Percentiles rank a stretch among this genome's conserved stretches.
Conservation (phyloP, 2,797 vertebrate species). For the Micrastur ruficollis region DNA sequence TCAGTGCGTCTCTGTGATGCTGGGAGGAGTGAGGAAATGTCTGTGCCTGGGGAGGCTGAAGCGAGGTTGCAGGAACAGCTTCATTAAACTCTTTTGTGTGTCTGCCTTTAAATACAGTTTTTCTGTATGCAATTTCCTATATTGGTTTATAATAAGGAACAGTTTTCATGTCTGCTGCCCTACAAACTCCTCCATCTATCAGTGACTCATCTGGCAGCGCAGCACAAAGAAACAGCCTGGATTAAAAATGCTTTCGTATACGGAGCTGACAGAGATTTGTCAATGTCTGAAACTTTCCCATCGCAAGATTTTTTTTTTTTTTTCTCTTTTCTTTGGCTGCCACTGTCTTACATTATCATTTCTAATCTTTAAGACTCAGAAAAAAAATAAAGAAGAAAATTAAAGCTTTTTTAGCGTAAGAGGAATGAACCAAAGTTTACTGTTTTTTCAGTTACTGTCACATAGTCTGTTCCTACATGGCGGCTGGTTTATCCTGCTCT, state of each 20-base stretch:
- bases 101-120: not conserved
- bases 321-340: not conserved
- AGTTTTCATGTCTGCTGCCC: not conserved
- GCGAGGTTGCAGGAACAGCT: not conserved
- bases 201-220: conserved; percentile 10
- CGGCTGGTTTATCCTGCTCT: not conserved
- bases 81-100: not conserved
- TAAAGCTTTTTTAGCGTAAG: not conserved
- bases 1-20: not conserved
- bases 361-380: not conserved
- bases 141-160: not conserved
- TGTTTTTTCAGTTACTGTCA: not conserved
- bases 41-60: not conserved
- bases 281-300: not conserved
- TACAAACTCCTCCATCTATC: conserved; percentile 21
- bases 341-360: not conserved
- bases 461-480: not conserved
- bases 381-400: not conserved
- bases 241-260: not conserved
- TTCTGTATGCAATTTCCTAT: not conserved
- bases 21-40: not conserved
- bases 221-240: not conserved
- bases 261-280: not conserved
- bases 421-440: not conserved
- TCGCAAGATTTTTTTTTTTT: not conserved